Percentiles rank a stretch among this genome's conserved stretches.
Conservation (phyloP, 2,113 vertebrate genomes). For the zebrafish (Danio rerio) region GRCz12tu NC_133197.1:18217001-18217500, state of each 20-base stretch:
- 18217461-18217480: neutral
- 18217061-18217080: no score
- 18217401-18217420: neutral
- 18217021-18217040: no score
- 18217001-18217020: no score
- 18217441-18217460: neutral
- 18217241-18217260: neutral
- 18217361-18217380: slow-evolving; percentile 7
- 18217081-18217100: no score
- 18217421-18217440: neutral
- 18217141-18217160: no score
- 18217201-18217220: neutral
- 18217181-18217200: no score
- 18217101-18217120: no score
- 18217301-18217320: slow-evolving; percentile 5
- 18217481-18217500: slow-evolving; percentile 8
- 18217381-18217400: neutral
- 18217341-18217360: neutral
- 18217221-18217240: neutral
- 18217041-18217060: no score
- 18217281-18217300: slow-evolving; percentile 10
- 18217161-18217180: no score
- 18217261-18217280: neutral
- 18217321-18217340: neutral
- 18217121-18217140: no score